Conservation (phyloP, 2,888 invertebrate genomes). For the Heliconius hortense region DNA sequence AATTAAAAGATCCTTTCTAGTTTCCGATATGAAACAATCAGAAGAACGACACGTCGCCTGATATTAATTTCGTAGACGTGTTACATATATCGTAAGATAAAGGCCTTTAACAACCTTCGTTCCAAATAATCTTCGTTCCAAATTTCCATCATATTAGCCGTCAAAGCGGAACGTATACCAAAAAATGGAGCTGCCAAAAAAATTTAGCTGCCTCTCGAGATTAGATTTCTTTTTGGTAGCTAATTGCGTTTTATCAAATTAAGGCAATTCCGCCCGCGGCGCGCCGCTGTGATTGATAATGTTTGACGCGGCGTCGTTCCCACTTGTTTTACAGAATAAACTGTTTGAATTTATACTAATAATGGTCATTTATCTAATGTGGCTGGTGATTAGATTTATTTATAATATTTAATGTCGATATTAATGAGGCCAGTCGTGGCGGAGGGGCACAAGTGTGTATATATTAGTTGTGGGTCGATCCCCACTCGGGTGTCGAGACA, state of each 20-base stretch:
- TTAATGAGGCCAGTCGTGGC: no score
- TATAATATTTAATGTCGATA: conserved; percentile 15
- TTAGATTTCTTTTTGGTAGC: conserved; percentile 82
- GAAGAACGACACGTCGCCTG: conserved; percentile 28
- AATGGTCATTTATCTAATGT: conserved; percentile 66
- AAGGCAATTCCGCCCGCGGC: conserved; percentile 71
- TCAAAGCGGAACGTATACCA: conserved; percentile 61
- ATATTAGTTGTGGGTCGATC: no score
- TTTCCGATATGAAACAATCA: conserved; percentile 29
- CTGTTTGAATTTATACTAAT: conserved; percentile 77
- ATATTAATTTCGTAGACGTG: conserved; percentile 28
- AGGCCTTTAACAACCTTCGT: conserved; percentile 46
- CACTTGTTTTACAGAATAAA: conserved; percentile 79
- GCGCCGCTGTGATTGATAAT: conserved; percentile 75
- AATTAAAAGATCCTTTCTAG: conserved; percentile 29
- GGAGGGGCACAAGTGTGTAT: no score
- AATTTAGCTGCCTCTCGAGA: conserved; percentile 68
- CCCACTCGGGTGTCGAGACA: no score
- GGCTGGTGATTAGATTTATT: conserved; percentile 34
- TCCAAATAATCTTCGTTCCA: conserved; percentile 46
- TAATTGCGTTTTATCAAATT: conserved; percentile 82
- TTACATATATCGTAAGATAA: conserved; percentile 34
- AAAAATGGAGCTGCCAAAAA: conserved; percentile 70
- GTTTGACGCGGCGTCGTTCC: conserved; percentile 68
- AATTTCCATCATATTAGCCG: conserved; percentile 54